Base-by-base conservation (phyloP, 2,113 vertebrate genomes). In the Morone chrysops region DNA sequence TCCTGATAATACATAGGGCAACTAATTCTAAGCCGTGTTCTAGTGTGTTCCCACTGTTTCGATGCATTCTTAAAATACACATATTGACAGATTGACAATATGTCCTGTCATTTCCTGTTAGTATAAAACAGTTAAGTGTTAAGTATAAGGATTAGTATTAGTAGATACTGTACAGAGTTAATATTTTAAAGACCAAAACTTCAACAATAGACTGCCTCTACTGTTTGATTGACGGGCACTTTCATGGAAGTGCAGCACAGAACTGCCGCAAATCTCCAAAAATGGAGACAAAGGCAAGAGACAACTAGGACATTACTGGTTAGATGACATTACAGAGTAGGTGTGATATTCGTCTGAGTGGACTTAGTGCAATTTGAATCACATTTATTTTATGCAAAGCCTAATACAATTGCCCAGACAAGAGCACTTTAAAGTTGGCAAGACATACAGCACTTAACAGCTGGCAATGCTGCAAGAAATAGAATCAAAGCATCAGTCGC, bases 371-470 rank as follows among this genome's bases (percentile, higher is more conserved):
- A 61, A 12, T 69, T 17, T 48, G 25, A 66, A 48, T 75, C 20
- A 48, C 70, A 16, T 84, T 70, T 74, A 70, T 70, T 70, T 74
- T 45, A 50, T 81, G n/a, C 43, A 65, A 53, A 70, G 65, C 60
- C 68, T 41, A 47, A 81, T 66, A 51, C 5, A 25, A 78, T 70
- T 53, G 40, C 25, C 6, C 14, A 74, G n/a, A 70, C n/a, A 50
- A 66, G 68, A 59, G 61, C 68, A 75, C 73, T 75, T 78, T 31
- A 31, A 22, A 66, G 59, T 47, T 75, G 61, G 31, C 47, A 25
- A 59, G 43, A 6, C 18, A 70, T 60, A 48, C 20, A 4, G 31
- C 65, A 47, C 83, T 70, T 61, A 50, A 47, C 18, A n/a, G 0
- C 60, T 70, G 78, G 43, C 65, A 54, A 16, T 11, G 12, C n/a